Evolutionary conservation across 2,797 vertebrate genomes (phyloP).

Genomic region (Agapornis canus): DNA sequence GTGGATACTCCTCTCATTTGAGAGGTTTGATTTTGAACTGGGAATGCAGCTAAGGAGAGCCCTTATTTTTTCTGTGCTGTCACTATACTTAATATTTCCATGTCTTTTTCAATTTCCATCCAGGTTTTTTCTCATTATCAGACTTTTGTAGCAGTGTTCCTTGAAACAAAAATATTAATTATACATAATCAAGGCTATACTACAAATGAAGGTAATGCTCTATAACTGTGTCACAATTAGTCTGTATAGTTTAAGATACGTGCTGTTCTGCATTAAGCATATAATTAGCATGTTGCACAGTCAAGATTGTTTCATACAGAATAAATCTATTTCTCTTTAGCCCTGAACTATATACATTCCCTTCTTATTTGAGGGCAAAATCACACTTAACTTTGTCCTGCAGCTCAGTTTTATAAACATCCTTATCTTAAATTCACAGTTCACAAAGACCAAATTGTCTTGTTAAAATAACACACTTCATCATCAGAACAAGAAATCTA

Average conservation of each 20-base stretch:
- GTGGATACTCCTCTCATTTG: background rate
- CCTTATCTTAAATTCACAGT: background rate
- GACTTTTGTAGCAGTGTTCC: background rate
- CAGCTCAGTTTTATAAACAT: background rate
- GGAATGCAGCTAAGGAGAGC: background rate
- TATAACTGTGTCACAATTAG: background rate
- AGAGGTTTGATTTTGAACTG: background rate
- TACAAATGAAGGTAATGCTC: background rate
- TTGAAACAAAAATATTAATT: background rate
- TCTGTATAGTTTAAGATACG: background rate
- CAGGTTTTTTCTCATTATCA: background rate
- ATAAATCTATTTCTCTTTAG: background rate
- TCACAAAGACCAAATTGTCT: background rate
- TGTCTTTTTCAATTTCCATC: background rate
- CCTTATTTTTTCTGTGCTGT: background rate
- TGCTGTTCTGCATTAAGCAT: rapidly evolving
- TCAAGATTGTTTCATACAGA: background rate
- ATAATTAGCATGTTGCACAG: background rate
- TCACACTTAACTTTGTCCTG: background rate
- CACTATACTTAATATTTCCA: background rate
- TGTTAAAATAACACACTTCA: background rate
- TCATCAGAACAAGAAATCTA: background rate
- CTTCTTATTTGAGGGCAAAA: background rate
- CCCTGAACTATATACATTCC: background rate
- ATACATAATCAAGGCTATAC: background rate